Percentiles rank a stretch among this genome's conserved stretches.
Conservation (phyloP, 2,888 invertebrate species). For the Hartigia nigra region DNA sequence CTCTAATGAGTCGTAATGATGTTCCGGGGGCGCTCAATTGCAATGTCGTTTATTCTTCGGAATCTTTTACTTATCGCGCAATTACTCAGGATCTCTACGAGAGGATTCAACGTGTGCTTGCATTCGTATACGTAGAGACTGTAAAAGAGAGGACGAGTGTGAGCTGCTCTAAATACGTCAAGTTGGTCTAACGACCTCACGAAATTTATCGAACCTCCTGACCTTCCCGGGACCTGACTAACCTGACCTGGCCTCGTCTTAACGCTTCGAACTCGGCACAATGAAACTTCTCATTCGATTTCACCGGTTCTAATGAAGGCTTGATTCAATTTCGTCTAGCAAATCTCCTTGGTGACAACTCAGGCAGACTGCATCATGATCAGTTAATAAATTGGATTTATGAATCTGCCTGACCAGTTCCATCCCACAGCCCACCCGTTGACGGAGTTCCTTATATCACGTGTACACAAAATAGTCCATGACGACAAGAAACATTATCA, state of each 20-base stretch:
- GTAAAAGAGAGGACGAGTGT: not conserved
- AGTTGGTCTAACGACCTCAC: not conserved
- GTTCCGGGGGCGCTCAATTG: slow-evolving; percentile 22
- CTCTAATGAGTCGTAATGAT: slow-evolving; percentile 35
- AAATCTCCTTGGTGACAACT: not conserved
- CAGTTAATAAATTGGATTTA: not conserved
- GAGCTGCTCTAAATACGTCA: not conserved
- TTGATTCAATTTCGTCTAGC: not conserved
- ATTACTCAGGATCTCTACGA: not conserved
- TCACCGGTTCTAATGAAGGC: not conserved
- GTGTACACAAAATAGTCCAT: too few relatives aligned
- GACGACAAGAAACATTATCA: not conserved
- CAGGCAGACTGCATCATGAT: not conserved
- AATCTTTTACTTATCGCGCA: not conserved
- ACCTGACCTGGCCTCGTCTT: not conserved
- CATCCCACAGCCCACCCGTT: not conserved
- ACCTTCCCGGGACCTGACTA: not conserved
- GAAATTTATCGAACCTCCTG: not conserved
- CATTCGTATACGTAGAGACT: not conserved
- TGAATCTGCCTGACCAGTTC: not conserved
- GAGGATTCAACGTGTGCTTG: not conserved
- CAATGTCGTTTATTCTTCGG: not conserved
- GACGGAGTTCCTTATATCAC: not conserved
- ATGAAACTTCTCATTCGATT: not conserved
- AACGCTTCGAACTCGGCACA: not conserved